Evolutionary conservation across 2,888 invertebrate species (phyloP).

Genomic region (Eristalinus aeneus): DNA sequence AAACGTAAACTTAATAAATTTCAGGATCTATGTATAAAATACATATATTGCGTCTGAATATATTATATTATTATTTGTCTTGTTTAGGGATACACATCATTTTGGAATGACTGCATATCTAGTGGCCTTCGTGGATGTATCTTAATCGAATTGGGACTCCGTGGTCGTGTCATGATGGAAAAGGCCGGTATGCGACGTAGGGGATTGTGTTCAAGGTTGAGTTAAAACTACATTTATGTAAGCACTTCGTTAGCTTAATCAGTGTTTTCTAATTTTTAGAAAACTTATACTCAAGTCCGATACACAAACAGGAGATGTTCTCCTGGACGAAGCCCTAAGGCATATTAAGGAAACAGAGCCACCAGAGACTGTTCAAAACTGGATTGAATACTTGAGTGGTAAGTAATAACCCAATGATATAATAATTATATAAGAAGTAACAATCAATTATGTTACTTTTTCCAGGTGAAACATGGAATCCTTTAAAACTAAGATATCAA

Average conservation of each 20-base stretch:
- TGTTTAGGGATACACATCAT: constrained; percentile 96
- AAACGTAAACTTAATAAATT: too few species aligned
- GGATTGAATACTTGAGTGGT: constrained; percentile 99
- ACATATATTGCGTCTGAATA: too few species aligned
- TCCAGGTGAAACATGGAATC: constrained; percentile 99
- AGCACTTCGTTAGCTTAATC: too few species aligned
- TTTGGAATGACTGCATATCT: constrained; percentile 99
- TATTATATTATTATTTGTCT: neutral
- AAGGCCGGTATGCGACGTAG: constrained; percentile 97
- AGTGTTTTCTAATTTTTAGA: constrained; percentile 76
- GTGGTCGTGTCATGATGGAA: constrained; percentile 97
- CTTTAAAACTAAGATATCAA: constrained; percentile 98
- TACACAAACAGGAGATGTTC: constrained; percentile 97
- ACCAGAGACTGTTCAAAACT: constrained; percentile 97
- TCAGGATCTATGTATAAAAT: too few species aligned
- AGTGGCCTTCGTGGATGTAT: constrained; percentile 99
- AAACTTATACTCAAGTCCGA: constrained; percentile 92
- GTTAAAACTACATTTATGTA: neutral
- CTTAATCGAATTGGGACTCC: constrained; percentile 96
- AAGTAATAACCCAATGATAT: constrained; percentile 75
- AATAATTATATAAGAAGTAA: too few species aligned
- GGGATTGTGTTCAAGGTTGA: constrained; percentile 90
- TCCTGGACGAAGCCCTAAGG: constrained; percentile 96
- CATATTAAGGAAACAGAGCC: constrained; percentile 99
- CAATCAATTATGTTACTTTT: neutral